Evolutionary conservation across 2,113 vertebrate species (phyloP), one percentile per base, ranked within the genome.

Genomic region (Pedionomus torquatus): DNA sequence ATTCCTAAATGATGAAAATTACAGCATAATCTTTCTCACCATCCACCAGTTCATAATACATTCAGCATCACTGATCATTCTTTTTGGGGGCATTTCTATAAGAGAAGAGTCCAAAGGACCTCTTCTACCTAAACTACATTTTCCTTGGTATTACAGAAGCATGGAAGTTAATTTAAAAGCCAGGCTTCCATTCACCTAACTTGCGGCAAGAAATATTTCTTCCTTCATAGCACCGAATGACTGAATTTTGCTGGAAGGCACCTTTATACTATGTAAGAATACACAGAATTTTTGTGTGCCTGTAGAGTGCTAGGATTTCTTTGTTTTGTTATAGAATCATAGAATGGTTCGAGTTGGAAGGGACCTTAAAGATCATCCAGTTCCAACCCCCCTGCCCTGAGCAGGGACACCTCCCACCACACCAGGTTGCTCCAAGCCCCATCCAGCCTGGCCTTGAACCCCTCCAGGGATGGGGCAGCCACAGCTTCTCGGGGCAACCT

Each of bases 1-100:
- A 86, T 95, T 88, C 79, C 52, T 81, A 70, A 87, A 69, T 68
- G 80, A 92, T 92, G 57, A 93, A 89, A 95, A 93, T 89, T 87
- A 74, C 60, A 71, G 61, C 51, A 75, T 63, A 55, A 93, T 89
- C 72, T 60, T 88, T 72, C 60, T 88, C 51, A 83, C 78, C 76
- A 86, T 64, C 43, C 35, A 95, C 79, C 39, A 78, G 55, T 80
- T 86, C 17, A 51, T 70, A 74, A 63, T 10, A 76, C 51, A 70
- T 89, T 81, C 75, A 55, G 28, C 68, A 71, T 49, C 76, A 58
- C 79, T 66, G 48, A 39, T 78, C 30, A 54, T 69, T n/a, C 37
- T 76, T 41, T 71, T 9, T 88, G 44, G 19, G 23, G 49, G 46
- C 31, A 54, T 66, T 87, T 88, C 51, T 70, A 46, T 23, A 76